Percentiles rank a stretch among this genome's conserved stretches.
phyloP scores from a whole-genome alignment of 2,113 vertebrate species.

The Sus scrofa region T2T-Sscrofa CM000814.6:128237501-128238000 shows the following conservation, averaged over 20 bases:
- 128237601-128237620: neutral
- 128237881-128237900: neutral
- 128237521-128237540: too few relatives aligned
- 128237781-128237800: neutral
- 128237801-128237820: neutral
- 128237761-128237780: neutral
- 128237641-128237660: neutral
- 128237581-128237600: neutral
- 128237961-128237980: neutral
- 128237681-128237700: neutral
- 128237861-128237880: accelerated
- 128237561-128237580: neutral
- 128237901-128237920: neutral
- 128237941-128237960: neutral
- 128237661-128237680: neutral
- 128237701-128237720: neutral
- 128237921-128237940: neutral
- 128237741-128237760: neutral
- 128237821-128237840: neutral
- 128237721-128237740: neutral
- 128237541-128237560: too few relatives aligned
- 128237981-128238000: neutral
- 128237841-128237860: neutral
- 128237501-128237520: too few relatives aligned
- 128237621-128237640: neutral